A percentile compares a stretch with the other conserved stretches of the same genome.
Conservation (phyloP, 2,113 vertebrate genomes). For the Coreoperca whiteheadi region DNA sequence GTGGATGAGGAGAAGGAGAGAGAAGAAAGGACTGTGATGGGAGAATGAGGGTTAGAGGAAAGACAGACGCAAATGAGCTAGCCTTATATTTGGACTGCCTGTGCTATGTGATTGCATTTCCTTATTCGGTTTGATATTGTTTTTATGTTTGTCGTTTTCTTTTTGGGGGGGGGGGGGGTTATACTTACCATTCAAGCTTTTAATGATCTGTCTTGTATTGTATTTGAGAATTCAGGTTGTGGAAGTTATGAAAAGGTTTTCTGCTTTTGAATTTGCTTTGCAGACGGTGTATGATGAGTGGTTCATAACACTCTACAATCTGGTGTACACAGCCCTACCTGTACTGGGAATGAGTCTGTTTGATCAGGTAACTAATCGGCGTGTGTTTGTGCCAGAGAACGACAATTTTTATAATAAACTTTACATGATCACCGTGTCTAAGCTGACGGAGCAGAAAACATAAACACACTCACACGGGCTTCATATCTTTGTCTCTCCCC, state of each 20-base stretch:
- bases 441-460: background rate
- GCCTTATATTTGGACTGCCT: background rate
- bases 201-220: background rate
- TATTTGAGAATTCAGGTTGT: background rate
- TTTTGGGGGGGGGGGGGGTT: no score
- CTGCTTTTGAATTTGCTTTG: conserved; percentile 35
- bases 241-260: background rate
- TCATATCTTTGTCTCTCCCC: conserved; percentile 35
- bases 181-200: background rate
- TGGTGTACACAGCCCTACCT: conserved; percentile 95
- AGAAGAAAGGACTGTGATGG: background rate
- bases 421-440: background rate
- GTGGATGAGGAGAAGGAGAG: background rate
- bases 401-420: background rate
- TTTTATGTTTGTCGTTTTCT: no score
- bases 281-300: conserved; percentile 96
- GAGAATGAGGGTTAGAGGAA: background rate
- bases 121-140: no score
- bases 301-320: conserved; percentile 97
- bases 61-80: background rate
- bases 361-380: conserved; percentile 89
- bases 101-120: background rate
- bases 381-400: background rate
- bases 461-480: background rate
- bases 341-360: conserved; percentile 97